Evolutionary conservation across 2,113 vertebrate species (phyloP).

Genomic region (Xenus cinereus): DNA sequence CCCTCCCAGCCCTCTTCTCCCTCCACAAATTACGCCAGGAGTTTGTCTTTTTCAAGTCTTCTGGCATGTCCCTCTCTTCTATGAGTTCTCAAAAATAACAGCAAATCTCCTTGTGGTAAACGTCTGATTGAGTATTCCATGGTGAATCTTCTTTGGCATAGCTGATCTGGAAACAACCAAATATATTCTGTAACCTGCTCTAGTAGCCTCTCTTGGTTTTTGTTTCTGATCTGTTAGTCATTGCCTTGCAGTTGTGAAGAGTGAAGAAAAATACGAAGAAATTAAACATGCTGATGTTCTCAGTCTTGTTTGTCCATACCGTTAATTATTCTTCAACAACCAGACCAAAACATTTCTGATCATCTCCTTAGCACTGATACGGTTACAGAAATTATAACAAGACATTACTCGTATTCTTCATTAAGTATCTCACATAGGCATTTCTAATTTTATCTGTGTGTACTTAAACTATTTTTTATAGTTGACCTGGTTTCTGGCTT

Average conservation of each 20-base stretch:
- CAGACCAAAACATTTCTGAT: not conserved
- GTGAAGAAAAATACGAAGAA: not conserved
- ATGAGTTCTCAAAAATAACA: not conserved
- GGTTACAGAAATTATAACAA: not conserved
- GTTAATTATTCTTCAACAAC: not conserved
- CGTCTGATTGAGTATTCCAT: not conserved
- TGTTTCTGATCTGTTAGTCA: not conserved
- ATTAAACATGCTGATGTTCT: not conserved
- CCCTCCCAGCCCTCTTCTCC: not conserved
- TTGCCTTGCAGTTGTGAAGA: not conserved
- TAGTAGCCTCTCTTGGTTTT: not conserved
- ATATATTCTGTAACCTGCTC: not conserved
- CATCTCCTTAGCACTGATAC: not conserved
- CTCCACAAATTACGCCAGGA: not conserved
- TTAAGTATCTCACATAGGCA: not conserved
- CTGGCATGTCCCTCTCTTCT: not conserved
- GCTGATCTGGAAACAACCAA: not conserved
- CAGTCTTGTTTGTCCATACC: not conserved
- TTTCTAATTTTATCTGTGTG: conserved; percentile 7
- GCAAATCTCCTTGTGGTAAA: not conserved
- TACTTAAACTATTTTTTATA: not conserved
- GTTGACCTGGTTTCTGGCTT: not conserved
- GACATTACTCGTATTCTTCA: not conserved
- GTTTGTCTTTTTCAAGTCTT: not conserved
- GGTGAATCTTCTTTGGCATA: not conserved